Conservation (phyloP, 53 echinoderm and acorn worm genomes). For the Astropecten irregularis region DNA sequence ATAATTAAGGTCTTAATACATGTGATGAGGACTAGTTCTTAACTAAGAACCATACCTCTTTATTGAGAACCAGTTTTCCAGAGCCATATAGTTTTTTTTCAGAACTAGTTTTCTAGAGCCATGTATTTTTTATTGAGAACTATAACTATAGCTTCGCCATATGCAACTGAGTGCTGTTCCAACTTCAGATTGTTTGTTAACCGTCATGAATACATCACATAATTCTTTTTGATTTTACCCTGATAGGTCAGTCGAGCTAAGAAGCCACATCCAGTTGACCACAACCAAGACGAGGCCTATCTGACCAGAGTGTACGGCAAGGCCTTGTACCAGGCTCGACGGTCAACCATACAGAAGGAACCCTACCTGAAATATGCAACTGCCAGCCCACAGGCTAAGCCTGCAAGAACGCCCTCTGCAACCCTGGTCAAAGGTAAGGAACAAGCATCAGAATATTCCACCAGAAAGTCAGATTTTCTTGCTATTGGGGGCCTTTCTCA, state of each 20-base stretch:
- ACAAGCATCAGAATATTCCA: not conserved
- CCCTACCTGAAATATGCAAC: conserved; percentile 83
- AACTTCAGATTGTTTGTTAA: too few species aligned
- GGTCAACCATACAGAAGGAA: conserved; percentile 66
- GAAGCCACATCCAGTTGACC: not conserved
- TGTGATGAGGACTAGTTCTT: too few species aligned
- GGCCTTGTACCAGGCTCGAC: conserved; percentile 68
- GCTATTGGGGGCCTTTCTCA: too few species aligned
- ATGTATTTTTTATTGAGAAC: not conserved
- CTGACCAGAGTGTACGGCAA: conserved; percentile 75
- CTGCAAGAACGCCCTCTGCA: conserved; percentile 23
- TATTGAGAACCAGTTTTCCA: too few species aligned
- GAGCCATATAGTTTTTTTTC: too few species aligned
- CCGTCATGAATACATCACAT: too few species aligned
- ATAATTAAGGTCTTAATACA: too few species aligned
- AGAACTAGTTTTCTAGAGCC: not conserved
- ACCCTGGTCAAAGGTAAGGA: conserved; percentile 44
- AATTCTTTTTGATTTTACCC: too few species aligned
- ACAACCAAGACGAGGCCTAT: conserved; percentile 63
- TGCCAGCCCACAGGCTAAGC: conserved; percentile 44
- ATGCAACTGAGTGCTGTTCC: too few species aligned
- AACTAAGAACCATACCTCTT: too few species aligned
- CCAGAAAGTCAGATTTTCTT: not conserved
- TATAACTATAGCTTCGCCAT: too few species aligned
- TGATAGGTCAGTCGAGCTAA: conserved; percentile 20